phyloP scores from a whole-genome alignment of 1,140 invertebrate species.

The Drosophila punjabiensis region DNA sequence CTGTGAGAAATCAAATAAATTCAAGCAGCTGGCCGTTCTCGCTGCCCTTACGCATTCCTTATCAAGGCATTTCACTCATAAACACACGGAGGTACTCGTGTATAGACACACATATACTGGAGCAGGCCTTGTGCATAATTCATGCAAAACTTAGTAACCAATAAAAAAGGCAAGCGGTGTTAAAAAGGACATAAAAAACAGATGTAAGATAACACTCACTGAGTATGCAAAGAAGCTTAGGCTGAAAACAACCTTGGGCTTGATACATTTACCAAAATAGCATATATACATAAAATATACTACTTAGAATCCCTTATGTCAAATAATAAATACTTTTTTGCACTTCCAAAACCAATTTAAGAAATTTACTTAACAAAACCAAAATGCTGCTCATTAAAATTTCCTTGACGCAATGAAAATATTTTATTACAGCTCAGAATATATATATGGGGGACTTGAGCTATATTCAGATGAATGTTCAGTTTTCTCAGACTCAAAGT shows the following conservation, averaged over 20 bases:
- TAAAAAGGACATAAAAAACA: slow-evolving; percentile 12
- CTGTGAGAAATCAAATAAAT: slow-evolving; percentile 81
- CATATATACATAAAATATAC: too few relatives aligned
- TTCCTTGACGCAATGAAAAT: background rate
- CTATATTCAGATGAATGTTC: background rate
- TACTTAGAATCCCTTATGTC: background rate
- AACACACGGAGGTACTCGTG: slow-evolving; percentile 27
- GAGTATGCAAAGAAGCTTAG: background rate
- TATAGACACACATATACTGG: background rate
- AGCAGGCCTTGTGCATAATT: slow-evolving; percentile 65
- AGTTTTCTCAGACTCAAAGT: background rate
- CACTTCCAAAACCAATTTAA: too few relatives aligned
- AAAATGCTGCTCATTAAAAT: background rate
- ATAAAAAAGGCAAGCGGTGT: slow-evolving; percentile 47
- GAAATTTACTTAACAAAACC: background rate
- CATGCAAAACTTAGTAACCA: slow-evolving; percentile 74
- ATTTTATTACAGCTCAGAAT: background rate
- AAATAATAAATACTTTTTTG: background rate
- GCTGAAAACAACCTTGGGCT: slow-evolving; percentile 1
- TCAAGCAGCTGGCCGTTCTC: slow-evolving; percentile 51
- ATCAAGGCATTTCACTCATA: slow-evolving; percentile 46
- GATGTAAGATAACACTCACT: background rate
- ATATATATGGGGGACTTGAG: background rate
- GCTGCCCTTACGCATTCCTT: slow-evolving; percentile 43
- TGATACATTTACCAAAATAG: background rate